These are phyloP conservation scores for Epinephelus cyanopodus DNA, from an alignment of 2,113 vertebrate species.

Conservation along the genomic window DNA sequence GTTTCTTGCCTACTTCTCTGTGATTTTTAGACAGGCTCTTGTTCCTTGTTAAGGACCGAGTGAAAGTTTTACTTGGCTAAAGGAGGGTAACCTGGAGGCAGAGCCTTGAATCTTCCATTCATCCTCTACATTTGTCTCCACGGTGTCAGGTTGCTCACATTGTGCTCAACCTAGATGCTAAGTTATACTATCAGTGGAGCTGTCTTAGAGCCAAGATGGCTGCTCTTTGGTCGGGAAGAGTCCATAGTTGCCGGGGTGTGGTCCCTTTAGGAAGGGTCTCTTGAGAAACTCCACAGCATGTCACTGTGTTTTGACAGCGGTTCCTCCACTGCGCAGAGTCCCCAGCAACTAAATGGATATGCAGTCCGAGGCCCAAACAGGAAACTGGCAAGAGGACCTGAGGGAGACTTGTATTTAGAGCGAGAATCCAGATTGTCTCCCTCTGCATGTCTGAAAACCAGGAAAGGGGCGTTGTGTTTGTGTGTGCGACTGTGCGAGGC, in stretches of 20 bases:
- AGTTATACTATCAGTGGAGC: conserved; percentile 18
- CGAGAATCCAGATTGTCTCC: conserved; percentile 73
- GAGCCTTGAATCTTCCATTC: conserved; percentile 35
- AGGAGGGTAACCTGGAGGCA: conserved; percentile 5
- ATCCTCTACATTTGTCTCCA: conserved; percentile 7
- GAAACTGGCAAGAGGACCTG: conserved; percentile 73
- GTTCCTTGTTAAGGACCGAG: neutral
- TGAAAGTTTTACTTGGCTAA: neutral
- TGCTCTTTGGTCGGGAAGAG: conserved; percentile 9
- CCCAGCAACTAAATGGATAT: conserved; percentile 50
- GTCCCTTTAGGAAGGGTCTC: conserved; percentile 50
- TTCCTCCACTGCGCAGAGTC: conserved; percentile 38
- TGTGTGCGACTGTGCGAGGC: conserved; percentile 25
- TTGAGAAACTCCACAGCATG: conserved; percentile 54
- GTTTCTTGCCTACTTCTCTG: neutral
- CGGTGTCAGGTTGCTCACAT: conserved; percentile 53
- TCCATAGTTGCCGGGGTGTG: conserved; percentile 47
- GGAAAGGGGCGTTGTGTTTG: conserved; percentile 50
- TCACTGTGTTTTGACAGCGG: conserved; percentile 69
- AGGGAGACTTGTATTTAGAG: conserved; percentile 73
- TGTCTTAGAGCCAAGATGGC: conserved; percentile 64
- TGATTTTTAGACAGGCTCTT: neutral
- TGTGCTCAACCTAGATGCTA: conserved; percentile 33
- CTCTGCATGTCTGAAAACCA: conserved; percentile 51
- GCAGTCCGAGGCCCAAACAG: conserved; percentile 76